These are phyloP conservation scores for Calcarius ornatus DNA, from an alignment of 2,113 vertebrate genomes.

Conservation along the genomic window DNA sequence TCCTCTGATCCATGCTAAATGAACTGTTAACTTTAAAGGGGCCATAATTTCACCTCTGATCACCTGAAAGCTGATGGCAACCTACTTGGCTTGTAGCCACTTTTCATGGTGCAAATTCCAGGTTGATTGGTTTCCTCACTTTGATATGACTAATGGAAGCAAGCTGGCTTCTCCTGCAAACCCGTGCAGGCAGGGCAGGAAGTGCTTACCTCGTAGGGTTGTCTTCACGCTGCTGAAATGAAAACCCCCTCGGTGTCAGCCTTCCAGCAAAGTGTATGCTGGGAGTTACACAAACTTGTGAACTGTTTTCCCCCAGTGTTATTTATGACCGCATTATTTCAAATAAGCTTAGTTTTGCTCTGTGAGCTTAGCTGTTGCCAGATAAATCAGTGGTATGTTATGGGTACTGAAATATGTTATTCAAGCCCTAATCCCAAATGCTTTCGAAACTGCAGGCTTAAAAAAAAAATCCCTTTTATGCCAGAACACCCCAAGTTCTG, in stretches of 20 bases:
- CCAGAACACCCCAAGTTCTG: background rate
- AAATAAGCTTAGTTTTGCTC: slow-evolving; percentile 17
- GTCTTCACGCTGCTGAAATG: background rate
- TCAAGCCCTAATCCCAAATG: background rate
- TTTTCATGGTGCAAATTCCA: background rate
- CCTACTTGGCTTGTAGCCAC: background rate
- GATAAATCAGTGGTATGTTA: background rate
- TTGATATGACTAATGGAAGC: slow-evolving; percentile 23
- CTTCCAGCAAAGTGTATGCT: background rate
- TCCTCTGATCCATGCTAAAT: background rate
- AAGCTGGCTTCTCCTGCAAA: background rate
- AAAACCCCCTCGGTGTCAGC: background rate
- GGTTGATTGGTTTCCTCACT: slow-evolving; percentile 12
- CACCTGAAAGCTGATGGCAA: background rate
- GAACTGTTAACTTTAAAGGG: background rate
- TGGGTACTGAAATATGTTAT: slow-evolving; percentile 23
- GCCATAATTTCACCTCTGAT: background rate
- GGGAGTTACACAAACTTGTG: background rate
- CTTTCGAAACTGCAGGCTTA: background rate
- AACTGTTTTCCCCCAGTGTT: background rate
- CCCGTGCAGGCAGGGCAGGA: background rate
- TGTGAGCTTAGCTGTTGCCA: background rate
- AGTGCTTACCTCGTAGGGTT: background rate
- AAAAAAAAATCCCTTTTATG: background rate
- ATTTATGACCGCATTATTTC: background rate